These are phyloP conservation scores for Lacanobia wlatinum DNA, from an alignment of 2,888 invertebrate species.

Conservation along the genomic window DNA sequence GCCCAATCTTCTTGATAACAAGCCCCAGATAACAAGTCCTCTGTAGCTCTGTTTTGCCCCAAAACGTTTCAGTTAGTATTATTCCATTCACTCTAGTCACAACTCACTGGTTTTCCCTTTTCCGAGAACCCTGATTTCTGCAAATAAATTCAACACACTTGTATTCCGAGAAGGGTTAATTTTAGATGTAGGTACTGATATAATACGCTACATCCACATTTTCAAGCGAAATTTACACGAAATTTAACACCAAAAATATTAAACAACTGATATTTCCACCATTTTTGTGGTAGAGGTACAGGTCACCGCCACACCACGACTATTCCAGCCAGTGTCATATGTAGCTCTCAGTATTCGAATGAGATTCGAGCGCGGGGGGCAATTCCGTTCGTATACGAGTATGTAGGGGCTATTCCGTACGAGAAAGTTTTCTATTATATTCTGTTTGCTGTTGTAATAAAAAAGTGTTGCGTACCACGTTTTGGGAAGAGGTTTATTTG, in stretches of 20 bases:
- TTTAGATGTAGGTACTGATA: too few species aligned
- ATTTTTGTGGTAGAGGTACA: conserved; percentile 32
- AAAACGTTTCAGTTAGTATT: not conserved
- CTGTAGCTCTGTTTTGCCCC: too few species aligned
- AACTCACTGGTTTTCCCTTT: not conserved
- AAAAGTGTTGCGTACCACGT: conserved; percentile 32
- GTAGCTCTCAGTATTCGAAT: conserved; percentile 49
- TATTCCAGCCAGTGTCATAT: conserved; percentile 42
- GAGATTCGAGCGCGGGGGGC: conserved; percentile 58
- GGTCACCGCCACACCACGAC: conserved; percentile 21
- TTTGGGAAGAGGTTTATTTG: conserved; percentile 33
- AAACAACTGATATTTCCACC: not conserved
- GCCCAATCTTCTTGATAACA: too few species aligned
- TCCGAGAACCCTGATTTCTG: not conserved
- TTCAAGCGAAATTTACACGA: not conserved
- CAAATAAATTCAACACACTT: not conserved
- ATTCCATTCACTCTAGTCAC: not conserved
- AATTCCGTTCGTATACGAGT: conserved; percentile 43
- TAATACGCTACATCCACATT: too few species aligned
- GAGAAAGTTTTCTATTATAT: conserved; percentile 50
- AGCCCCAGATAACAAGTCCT: too few species aligned
- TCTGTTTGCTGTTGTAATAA: conserved; percentile 48
- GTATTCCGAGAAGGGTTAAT: not conserved
- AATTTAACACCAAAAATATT: not conserved
- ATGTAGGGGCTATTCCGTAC: conserved; percentile 39